Evolutionary conservation across 1,140 invertebrate species (phyloP), one percentile per base, ranked within the genome.

Genomic region (Drosophila watanabei): DNA sequence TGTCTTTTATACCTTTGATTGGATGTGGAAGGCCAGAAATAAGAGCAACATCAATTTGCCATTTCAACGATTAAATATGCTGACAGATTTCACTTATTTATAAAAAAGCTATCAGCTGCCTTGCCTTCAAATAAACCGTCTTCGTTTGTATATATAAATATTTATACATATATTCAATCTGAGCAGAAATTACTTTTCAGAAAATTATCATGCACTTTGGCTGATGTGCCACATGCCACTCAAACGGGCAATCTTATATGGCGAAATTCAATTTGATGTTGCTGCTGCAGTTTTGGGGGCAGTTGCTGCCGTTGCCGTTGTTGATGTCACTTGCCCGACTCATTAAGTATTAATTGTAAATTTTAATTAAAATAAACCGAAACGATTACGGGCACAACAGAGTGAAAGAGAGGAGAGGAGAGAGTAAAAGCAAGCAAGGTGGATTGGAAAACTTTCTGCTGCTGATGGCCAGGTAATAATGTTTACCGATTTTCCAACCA

Each of bases 341-440:
- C 82, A 90, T 90, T 90, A 91, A 90, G 89, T 90, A 90, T 90
- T 90, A 90, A 90, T 90, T 90, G 86, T 86, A 91, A 90, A 90
- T 90, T 90, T 90, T 90, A 90, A 90, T 90, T 90, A 86, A 90
- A 90, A 90, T 86, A 91, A 91, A 91, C 87, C 79, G 72, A 80
- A 82, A 72, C 75, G 81, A 90, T 72, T 83, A 76, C 76, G 69
- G 59, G 24, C 71, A 71, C n/a, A 71, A 35, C 51, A 43, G 16
- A 41, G 32, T 20, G 18, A n/a, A 2, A 41, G 14, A 30, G 2
- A 35, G 20, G 30, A 24, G 24, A 24, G 24, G 39, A 39, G 24
- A 7, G 16, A 33, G 32, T 8, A 16, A 8, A 24, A 14, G 16
- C 28, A 24, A 33, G 13, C 18, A 13, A 9, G 48, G 24, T 52